Conservation (phyloP, 2,797 vertebrate genomes). For the Pteronotus mesoamericanus region DNA sequence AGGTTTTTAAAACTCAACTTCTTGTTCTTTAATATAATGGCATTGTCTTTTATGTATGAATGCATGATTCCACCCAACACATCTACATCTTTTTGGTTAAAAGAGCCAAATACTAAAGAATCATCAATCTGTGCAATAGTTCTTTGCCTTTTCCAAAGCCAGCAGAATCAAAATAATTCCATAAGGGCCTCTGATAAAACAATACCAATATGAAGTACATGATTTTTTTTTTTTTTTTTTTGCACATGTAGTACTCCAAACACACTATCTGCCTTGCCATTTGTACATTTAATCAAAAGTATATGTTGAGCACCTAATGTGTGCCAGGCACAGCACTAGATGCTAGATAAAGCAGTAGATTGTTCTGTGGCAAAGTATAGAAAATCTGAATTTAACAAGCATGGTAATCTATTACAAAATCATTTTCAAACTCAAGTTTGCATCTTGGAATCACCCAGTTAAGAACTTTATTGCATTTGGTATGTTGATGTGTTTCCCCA, state of each 20-base stretch:
- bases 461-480: neutral
- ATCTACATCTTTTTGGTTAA: neutral
- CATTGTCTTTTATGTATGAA: neutral
- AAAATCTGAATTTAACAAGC: neutral
- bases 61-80: neutral
- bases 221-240: slow-evolving; percentile 26
- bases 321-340: neutral
- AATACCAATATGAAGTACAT: neutral
- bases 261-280: neutral
- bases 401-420: slow-evolving; percentile 2
- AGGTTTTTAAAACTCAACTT: neutral
- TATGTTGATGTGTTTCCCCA: neutral
- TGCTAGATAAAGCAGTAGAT: neutral
- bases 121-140: neutral
- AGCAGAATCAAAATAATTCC: neutral
- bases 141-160: neutral
- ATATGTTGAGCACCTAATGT: neutral
- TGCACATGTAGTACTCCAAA: neutral
- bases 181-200: neutral
- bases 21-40: neutral
- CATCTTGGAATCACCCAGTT: neutral
- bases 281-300: neutral
- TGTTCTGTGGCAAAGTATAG: neutral
- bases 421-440: neutral
- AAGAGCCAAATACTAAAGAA: neutral